Evolutionary conservation across 2,888 invertebrate species (phyloP), one percentile per base, ranked within the genome.

Genomic region (Synergus japonicus): DNA sequence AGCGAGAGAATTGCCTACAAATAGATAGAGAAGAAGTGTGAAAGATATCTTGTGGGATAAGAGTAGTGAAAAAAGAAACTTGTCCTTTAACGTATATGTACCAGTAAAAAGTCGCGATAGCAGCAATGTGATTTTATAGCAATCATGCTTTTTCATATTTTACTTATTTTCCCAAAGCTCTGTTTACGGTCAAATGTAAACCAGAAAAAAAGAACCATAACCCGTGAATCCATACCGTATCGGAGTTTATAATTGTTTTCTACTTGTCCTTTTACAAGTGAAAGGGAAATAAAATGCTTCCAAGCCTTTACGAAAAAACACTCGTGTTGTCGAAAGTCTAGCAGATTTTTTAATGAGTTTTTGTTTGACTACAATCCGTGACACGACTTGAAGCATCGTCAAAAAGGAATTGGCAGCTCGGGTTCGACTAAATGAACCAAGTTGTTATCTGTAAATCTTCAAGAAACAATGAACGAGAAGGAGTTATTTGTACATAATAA

Each of bases 191-290:
- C 64, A 76, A 73, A 37, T 73, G 79, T 13, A 29, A 82, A 78
- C 64, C 58, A 79, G 22, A 77, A 78, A 80, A 80, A 82, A 78
- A 80, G 46, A 73, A 73, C 49, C 37, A 29, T 73, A 73, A 73
- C 49, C 37, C 63, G 63, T 63, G 46, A 73, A 69, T 37, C 15
- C 29, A 49, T 49, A 54, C 49, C 29, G 13, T 37, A 73, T 54
- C 15, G 4, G 49, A 73, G 22, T 29, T 69, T 69, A 49, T 73
- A 54, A 73, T 73, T 73, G 29, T 69, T 46, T 49, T 73, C 37
- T 54, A 73, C 37, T 49, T n/a, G 15, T 73, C 49, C 54, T 46
- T 15, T 69, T 69, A 15, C 15, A 69, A 49, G 8, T 9, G 46
- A 69, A 46, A 8, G 29, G 29, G 15, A 18, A 29, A 13, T 18